Evolutionary conservation across 2,888 invertebrate species (phyloP).

Genomic region (Aphrophora alni): DNA sequence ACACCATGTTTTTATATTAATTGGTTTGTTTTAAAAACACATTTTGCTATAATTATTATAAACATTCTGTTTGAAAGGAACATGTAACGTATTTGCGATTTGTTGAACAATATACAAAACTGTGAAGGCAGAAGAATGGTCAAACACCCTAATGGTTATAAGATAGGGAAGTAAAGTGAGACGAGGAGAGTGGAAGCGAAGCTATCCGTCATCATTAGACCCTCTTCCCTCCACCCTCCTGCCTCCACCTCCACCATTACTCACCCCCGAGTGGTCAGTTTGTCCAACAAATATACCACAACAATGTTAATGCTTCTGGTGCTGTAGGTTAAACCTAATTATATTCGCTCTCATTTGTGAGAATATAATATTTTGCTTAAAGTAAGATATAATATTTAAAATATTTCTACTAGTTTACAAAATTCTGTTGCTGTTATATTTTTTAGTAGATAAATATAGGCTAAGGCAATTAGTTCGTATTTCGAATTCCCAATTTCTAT

Average conservation of each 20-base stretch:
- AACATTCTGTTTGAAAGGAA: too few species aligned
- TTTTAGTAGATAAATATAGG: too few species aligned
- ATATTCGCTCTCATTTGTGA: background rate
- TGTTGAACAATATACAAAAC: background rate
- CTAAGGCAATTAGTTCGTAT: too few species aligned
- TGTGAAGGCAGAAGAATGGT: background rate
- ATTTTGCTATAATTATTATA: too few species aligned
- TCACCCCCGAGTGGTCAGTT: constrained; percentile 36
- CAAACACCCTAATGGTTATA: constrained; percentile 5
- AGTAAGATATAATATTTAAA: too few species aligned
- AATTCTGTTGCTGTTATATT: too few species aligned
- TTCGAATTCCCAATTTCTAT: too few species aligned
- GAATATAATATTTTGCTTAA: too few species aligned
- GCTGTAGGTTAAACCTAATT: background rate
- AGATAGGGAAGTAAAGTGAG: background rate
- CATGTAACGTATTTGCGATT: background rate
- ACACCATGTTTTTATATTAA: too few species aligned
- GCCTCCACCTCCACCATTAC: constrained; percentile 19
- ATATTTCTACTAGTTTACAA: too few species aligned
- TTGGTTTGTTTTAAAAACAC: too few species aligned
- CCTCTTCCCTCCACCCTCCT: background rate
- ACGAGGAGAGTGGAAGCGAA: background rate
- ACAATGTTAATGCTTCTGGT: background rate
- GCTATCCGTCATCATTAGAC: constrained; percentile 32
- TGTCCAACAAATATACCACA: constrained; percentile 20